These are phyloP conservation scores for Agonopterix heracliana DNA, from an alignment of 2,888 invertebrate genomes.

Conservation along the genomic window DNA sequence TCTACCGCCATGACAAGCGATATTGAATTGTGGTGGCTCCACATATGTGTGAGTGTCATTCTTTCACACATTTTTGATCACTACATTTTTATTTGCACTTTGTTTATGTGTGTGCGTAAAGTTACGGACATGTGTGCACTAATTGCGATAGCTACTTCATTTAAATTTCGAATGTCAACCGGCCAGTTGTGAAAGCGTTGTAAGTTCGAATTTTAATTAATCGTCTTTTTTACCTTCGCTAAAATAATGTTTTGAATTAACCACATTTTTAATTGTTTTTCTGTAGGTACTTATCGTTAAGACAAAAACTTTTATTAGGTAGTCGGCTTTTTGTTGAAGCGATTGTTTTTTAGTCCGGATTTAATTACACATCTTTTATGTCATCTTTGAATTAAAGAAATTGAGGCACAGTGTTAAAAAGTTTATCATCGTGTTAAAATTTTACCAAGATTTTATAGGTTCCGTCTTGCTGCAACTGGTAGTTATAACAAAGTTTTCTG, in stretches of 20 bases:
- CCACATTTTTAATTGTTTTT: neutral
- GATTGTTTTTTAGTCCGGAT: too few relatives aligned
- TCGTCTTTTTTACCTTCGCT: constrained; percentile 11
- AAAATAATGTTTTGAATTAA: neutral
- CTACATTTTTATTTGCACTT: constrained; percentile 64
- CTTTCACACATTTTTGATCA: constrained; percentile 73
- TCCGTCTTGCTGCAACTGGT: too few relatives aligned
- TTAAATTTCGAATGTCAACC: constrained; percentile 73
- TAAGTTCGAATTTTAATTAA: constrained; percentile 38
- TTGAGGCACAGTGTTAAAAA: too few relatives aligned
- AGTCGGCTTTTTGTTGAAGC: too few relatives aligned
- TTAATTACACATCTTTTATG: too few relatives aligned
- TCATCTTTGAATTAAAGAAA: too few relatives aligned
- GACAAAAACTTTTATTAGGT: too few relatives aligned
- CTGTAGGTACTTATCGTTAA: neutral
- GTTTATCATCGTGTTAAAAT: too few relatives aligned
- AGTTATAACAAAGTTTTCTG: too few relatives aligned
- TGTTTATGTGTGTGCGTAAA: constrained; percentile 47
- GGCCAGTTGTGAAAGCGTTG: constrained; percentile 32
- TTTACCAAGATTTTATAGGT: too few relatives aligned
- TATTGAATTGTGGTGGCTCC: constrained; percentile 64
- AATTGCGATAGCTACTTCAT: constrained; percentile 76
- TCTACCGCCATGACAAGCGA: constrained; percentile 63
- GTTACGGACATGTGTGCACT: constrained; percentile 43
- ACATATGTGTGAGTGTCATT: constrained; percentile 52